Evolutionary conservation across 2,888 invertebrate species (phyloP).

Genomic region (Diplolepis rosae): DNA sequence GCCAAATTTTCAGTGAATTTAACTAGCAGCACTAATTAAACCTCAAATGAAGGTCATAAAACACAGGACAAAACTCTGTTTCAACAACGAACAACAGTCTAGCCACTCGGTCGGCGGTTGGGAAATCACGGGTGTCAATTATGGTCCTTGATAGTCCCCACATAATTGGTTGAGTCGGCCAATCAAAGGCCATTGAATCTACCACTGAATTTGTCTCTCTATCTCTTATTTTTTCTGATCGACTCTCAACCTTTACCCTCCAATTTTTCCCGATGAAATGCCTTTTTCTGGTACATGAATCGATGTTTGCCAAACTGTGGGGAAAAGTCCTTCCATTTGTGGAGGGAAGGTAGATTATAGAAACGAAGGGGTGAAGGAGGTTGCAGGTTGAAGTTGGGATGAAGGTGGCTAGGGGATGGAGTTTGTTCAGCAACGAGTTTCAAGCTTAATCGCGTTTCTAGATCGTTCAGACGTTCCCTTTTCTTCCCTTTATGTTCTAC

Average conservation of each 20-base stretch:
- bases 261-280: neutral
- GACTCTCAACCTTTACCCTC: neutral
- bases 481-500: neutral
- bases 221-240: neutral
- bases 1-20: neutral
- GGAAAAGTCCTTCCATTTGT: neutral
- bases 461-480: neutral
- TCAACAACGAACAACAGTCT: conserved; percentile 11
- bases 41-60: conserved; percentile 3
- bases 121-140: conserved; percentile 43
- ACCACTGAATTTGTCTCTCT: conserved; percentile 2
- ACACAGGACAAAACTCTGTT: conserved; percentile 4
- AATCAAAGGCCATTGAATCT: conserved; percentile 42
- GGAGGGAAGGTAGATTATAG: neutral
- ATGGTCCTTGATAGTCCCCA: conserved; percentile 21
- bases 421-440: neutral
- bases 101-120: conserved; percentile 11
- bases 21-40: neutral
- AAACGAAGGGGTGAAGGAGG: neutral
- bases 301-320: neutral
- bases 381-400: neutral
- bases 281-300: neutral
- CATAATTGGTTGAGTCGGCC: conserved; percentile 38
- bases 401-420: neutral
- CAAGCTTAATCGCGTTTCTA: neutral